A percentile compares a stretch with the other conserved stretches of the same genome.
Evolutionary conservation across 2,113 vertebrate genomes (phyloP).

Genomic region (Anser brachyrhynchus): DNA sequence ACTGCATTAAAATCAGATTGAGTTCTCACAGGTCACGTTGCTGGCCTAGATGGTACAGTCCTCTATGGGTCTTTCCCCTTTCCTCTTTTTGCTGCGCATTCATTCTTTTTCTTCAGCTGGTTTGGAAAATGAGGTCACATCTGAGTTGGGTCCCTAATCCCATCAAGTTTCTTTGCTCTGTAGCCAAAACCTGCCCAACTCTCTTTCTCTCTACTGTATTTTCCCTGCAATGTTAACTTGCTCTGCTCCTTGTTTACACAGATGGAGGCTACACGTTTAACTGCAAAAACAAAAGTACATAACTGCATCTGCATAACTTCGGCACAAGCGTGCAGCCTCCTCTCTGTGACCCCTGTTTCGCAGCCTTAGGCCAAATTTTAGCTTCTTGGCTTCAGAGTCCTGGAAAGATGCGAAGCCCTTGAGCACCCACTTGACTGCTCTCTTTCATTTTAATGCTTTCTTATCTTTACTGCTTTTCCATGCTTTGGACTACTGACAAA

Average conservation of each 20-base stretch:
- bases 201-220: not conserved
- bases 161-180: not conserved
- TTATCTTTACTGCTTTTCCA: not conserved
- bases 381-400: not conserved
- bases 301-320: not conserved
- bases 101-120: not conserved
- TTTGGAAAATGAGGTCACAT: not conserved
- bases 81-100: not conserved
- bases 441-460: not conserved
- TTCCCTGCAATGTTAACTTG: not conserved
- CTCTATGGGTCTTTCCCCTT: not conserved
- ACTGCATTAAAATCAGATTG: not conserved
- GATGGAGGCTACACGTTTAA: not conserved
- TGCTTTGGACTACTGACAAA: not conserved
- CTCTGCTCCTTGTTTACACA: slow-evolving; percentile 23
- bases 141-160: not conserved
- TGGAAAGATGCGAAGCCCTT: not conserved
- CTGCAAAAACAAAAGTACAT: not conserved
- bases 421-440: not conserved
- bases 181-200: not conserved
- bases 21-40: not conserved
- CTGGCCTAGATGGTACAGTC: not conserved
- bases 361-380: not conserved
- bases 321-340: accelerated
- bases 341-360: not conserved